Conservation (phyloP, 1,140 invertebrate genomes). For the Drosophila suzukii region DNA sequence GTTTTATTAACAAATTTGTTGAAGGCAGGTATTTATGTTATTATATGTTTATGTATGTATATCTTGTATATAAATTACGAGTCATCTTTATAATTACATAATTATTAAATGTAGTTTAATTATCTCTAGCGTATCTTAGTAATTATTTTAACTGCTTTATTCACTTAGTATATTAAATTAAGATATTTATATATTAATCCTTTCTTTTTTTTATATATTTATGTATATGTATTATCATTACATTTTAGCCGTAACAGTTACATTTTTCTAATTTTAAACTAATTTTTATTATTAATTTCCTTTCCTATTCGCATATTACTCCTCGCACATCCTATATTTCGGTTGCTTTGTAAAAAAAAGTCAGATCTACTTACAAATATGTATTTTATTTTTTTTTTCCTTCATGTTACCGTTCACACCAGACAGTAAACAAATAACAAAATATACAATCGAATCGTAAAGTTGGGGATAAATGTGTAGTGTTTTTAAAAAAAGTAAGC, state of each 20-base stretch:
- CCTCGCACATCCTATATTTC: slow-evolving; percentile 5
- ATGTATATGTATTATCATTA: slow-evolving; percentile 51
- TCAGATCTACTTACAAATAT: slow-evolving; percentile 48
- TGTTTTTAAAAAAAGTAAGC: slow-evolving; percentile 18
- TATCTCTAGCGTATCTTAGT: slow-evolving; percentile 67
- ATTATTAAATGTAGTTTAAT: slow-evolving; percentile 68
- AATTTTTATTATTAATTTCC: slow-evolving; percentile 23
- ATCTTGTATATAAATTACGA: slow-evolving; percentile 79
- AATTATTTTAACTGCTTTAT: slow-evolving; percentile 70
- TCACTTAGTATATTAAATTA: slow-evolving; percentile 70
- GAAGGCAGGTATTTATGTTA: slow-evolving; percentile 81
- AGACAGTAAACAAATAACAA: slow-evolving; percentile 56
- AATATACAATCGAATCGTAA: slow-evolving; percentile 47
- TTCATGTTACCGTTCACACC: slow-evolving; percentile 63
- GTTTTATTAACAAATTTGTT: slow-evolving; percentile 81
- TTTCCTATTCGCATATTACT: slow-evolving; percentile 8
- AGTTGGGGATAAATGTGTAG: slow-evolving; percentile 7
- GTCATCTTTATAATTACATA: slow-evolving; percentile 74
- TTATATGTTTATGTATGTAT: slow-evolving; percentile 73
- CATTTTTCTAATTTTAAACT: slow-evolving; percentile 52
- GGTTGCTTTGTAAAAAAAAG: slow-evolving; percentile 62
- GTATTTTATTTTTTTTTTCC: slow-evolving; percentile 21
- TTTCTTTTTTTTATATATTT: slow-evolving; percentile 30
- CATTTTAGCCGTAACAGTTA: slow-evolving; percentile 41
- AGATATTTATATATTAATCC: slow-evolving; percentile 47